A percentile compares a stretch with the other conserved stretches of the same genome.
Evolutionary conservation across 2,113 vertebrate species (phyloP).

Genomic region (Podocnemis expansa): DNA sequence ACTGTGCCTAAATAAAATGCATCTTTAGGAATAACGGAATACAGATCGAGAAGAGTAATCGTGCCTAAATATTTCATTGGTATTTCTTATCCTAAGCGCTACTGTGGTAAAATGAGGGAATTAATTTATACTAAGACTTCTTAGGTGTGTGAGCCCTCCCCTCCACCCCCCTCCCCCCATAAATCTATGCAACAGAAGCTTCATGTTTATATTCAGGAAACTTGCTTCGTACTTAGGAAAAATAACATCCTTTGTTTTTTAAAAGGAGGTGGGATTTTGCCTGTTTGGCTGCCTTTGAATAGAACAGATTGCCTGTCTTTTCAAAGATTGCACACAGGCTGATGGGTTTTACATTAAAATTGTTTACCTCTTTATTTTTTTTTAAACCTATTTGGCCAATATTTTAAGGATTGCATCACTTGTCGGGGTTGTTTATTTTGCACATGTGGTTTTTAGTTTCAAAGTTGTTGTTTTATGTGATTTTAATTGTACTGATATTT

Average conservation of each 20-base stretch:
- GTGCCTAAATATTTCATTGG: neutral
- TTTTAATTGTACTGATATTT: neutral
- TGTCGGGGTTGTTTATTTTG: neutral
- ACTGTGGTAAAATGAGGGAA: neutral
- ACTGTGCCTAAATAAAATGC: neutral
- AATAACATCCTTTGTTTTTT: neutral
- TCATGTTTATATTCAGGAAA: constrained; percentile 4
- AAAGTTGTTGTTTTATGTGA: neutral
- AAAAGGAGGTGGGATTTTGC: constrained; percentile 8
- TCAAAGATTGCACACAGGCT: neutral
- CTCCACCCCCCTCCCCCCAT: rapidly evolving
- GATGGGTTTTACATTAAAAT: constrained; percentile 9
- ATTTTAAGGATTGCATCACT: constrained; percentile 12
- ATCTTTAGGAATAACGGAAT: neutral
- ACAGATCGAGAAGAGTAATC: neutral
- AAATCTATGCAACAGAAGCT: neutral
- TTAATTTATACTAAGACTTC: neutral
- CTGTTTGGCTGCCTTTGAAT: constrained; percentile 5
- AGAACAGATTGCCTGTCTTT: constrained; percentile 11
- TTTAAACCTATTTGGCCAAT: neutral
- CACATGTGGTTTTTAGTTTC: neutral
- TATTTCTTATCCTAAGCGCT: neutral
- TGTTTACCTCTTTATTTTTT: neutral
- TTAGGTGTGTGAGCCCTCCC: neutral
- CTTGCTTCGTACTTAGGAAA: neutral